Conservation (phyloP, 2,888 invertebrate genomes). For the Dasypogon diadema region DNA sequence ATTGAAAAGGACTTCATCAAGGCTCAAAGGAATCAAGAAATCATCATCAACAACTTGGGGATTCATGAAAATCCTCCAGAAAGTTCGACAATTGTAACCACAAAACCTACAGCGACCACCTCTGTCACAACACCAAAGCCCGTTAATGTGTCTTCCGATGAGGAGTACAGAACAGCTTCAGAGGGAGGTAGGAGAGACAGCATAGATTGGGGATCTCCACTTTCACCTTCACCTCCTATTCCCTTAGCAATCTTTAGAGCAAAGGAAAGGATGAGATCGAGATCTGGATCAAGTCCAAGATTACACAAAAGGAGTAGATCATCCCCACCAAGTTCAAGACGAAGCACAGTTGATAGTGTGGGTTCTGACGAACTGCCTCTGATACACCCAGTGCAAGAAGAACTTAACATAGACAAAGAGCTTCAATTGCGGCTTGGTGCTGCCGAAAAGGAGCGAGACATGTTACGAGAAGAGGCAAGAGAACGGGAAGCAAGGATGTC, state of each 20-base stretch:
- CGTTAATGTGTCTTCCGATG: slow-evolving; percentile 84
- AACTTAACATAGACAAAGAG: slow-evolving; percentile 70
- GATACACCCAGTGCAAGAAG: slow-evolving; percentile 64
- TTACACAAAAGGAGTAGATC: slow-evolving; percentile 74
- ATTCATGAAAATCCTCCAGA: slow-evolving; percentile 50
- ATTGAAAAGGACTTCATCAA: slow-evolving; percentile 69
- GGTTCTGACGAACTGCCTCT: slow-evolving; percentile 72
- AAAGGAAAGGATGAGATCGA: slow-evolving; percentile 73
- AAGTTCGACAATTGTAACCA: slow-evolving; percentile 49
- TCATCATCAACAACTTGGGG: slow-evolving; percentile 56
- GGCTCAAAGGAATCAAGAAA: slow-evolving; percentile 63
- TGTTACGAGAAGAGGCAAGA: slow-evolving; percentile 79
- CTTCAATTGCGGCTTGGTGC: slow-evolving; percentile 78
- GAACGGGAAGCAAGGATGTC: slow-evolving; percentile 81
- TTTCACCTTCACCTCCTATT: slow-evolving; percentile 78
- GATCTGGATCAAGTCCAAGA: slow-evolving; percentile 70
- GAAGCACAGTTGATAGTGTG: slow-evolving; percentile 75
- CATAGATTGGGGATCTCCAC: slow-evolving; percentile 83
- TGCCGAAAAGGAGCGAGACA: slow-evolving; percentile 80
- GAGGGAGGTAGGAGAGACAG: slow-evolving; percentile 85
- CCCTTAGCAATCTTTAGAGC: slow-evolving; percentile 75
- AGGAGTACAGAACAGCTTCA: slow-evolving; percentile 88
- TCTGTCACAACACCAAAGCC: slow-evolving; percentile 77
- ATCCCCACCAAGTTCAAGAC: slow-evolving; percentile 73
- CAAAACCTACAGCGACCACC: slow-evolving; percentile 70